Evolutionary conservation across 2,797 vertebrate species (phyloP), one percentile per base, ranked within the genome.

Genomic region (Merluccius polli): DNA sequence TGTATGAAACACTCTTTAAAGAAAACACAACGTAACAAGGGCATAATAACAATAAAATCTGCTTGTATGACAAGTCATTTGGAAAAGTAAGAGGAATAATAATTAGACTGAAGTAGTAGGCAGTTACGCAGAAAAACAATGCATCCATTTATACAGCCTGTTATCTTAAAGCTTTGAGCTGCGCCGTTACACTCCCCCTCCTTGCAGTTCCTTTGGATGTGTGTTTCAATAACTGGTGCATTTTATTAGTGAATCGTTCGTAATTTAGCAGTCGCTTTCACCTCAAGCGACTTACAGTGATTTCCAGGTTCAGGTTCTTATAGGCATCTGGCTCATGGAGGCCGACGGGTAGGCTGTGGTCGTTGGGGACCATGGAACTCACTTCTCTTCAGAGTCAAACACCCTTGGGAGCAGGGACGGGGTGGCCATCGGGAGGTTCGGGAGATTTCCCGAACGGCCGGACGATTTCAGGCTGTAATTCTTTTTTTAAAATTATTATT

Each of bases 51-150:
- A 18, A 48, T 18, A 48, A 6, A 4, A 21, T 48, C 44, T 21
- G 5, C 6, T 59, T 7, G n/a, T 24, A 59, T 24, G 52, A 59
- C n/a, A 59, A 59, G 48, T 59, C 52, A 59, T 59, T 59, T 59
- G 52, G 52, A 59, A 59, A 59, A 59, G 52, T 24, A 59, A n/a
- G 52, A 8, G 52, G 52, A 59, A 59, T 59, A 59, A 59, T 5
- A n/a, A 59, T 59, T 59, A 24, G 21, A 59, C 52, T 59, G 21
- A 59, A 59, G 52, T n/a, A 59, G 52, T 24, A 59, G 52, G 52
- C n/a, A 81, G 44, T 67, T 75, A 73, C n/a, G n/a, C n/a, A 79
- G 1, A 21, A 33, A 16, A 70, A 65, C 31, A 31, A 70, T 59
- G 52, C 21, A 59, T 59, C 52, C 52, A 59, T 59, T 59, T 59